These are phyloP conservation scores for Psammodynastes pulverulentus DNA, from an alignment of 2,113 vertebrate species.

Conservation along the genomic window DNA sequence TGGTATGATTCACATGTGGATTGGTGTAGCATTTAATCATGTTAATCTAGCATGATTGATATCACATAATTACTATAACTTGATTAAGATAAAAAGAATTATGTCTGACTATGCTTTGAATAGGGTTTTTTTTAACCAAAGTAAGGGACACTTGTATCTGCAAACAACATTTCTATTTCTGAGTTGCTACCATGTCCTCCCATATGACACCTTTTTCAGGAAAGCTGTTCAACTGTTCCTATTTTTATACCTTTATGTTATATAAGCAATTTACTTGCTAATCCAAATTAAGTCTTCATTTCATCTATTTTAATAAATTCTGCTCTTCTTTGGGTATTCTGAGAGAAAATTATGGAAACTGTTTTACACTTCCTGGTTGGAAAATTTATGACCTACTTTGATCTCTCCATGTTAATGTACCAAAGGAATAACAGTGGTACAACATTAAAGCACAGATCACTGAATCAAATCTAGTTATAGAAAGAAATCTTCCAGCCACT, in stretches of 20 bases:
- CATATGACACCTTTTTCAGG: background rate
- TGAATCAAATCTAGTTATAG: background rate
- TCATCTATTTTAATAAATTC: background rate
- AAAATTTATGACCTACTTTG: background rate
- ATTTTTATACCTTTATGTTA: background rate
- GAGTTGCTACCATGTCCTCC: background rate
- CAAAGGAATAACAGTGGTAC: background rate
- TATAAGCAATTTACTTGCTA: background rate
- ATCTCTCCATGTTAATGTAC: background rate
- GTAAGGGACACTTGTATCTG: background rate
- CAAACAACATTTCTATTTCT: background rate
- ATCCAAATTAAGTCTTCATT: conserved; percentile 8
- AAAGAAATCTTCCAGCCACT: background rate
- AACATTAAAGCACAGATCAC: background rate
- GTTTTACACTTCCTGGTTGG: background rate
- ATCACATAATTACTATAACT: background rate
- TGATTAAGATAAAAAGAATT: background rate
- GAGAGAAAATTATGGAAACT: background rate
- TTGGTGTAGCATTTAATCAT: background rate
- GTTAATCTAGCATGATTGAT: background rate
- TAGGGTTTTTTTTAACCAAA: background rate
- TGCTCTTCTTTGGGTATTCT: background rate
- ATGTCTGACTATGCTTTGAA: background rate
- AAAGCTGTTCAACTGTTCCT: background rate
- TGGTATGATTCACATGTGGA: background rate